These are phyloP conservation scores for Hemaris fuciformis DNA, from an alignment of 2,888 invertebrate genomes.

Conservation along the genomic window DNA sequence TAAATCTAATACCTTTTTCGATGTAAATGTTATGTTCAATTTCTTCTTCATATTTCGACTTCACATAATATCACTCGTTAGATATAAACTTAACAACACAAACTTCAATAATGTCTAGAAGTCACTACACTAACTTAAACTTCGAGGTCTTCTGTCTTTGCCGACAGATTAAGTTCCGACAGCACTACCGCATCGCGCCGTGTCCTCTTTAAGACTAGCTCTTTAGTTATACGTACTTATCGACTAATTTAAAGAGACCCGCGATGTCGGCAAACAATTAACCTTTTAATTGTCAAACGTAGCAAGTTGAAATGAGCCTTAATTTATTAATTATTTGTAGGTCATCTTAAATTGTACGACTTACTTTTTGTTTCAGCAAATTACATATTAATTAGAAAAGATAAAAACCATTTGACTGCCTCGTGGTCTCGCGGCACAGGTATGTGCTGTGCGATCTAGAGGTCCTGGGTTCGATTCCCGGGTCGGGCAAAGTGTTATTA, in stretches of 20 bases:
- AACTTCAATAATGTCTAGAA: neutral
- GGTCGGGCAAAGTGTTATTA: too few relatives aligned
- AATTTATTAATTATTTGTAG: neutral
- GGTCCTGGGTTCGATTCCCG: too few relatives aligned
- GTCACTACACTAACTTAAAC: neutral
- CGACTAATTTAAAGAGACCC: neutral
- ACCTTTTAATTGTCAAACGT: slow-evolving; percentile 11
- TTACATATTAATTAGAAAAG: too few relatives aligned
- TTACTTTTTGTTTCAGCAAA: too few relatives aligned
- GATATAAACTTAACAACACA: neutral
- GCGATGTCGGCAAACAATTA: slow-evolving; percentile 12
- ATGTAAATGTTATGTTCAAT: slow-evolving; percentile 9
- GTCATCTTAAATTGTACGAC: too few relatives aligned
- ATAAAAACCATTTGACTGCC: too few relatives aligned
- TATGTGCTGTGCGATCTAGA: too few relatives aligned
- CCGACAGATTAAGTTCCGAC: too few relatives aligned
- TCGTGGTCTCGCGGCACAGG: too few relatives aligned
- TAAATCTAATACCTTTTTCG: slow-evolving; percentile 3
- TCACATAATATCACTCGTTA: neutral
- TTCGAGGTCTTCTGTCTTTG: too few relatives aligned
- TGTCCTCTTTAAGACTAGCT: neutral
- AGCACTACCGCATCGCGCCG: slow-evolving; percentile 6
- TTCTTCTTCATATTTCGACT: slow-evolving; percentile 13
- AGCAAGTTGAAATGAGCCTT: neutral
- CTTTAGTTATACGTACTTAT: neutral